Base-by-base conservation (phyloP, 1,140 invertebrate species). In the Sitodiplosis mosellana region DNA sequence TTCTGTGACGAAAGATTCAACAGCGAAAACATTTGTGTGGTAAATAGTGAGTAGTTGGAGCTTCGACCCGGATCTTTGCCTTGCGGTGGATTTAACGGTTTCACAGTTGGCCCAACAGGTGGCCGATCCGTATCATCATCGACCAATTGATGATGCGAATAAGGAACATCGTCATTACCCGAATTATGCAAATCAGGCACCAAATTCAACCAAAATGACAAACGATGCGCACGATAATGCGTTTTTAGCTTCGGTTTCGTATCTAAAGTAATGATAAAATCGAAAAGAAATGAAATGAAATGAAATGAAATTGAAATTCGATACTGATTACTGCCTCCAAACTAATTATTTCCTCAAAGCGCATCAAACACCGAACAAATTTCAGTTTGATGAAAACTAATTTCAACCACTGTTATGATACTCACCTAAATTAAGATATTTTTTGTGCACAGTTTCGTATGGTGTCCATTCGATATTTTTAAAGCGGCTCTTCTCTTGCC, bases 121-220 rank as follows among this genome's bases (percentile, higher is more conserved):
- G 65, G 1, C 60, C 68, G 37, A 65, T 65, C 20, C 63, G 55
- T 8, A 27, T 79, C 76, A 43, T 84, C 81, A 50, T 87, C 77
- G 33, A 83, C 77, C 1, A 95, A 70, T 48, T 88, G 77, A 67
- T 94, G 89, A 66, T 91, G 87, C 0, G 83, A 80, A 36, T 76
- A 73, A 7, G 83, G 85, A 17, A 88, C 84, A 57, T 87, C 86
- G 52, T 86, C 83, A 14, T 81, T 76, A 1, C 85, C 85, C 1
- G 85, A 85, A 56, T 82, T 78, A 58, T 97, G 91, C n/a, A 98
- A 73, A 61, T 93, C 89, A 3, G 93, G 93, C 37, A 98, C 87
- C 17, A 97, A 70, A 57, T 93, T 88, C 27, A 92, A 64, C 94
- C 94, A 98, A 64, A 97, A 92, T 1, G 90, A 94, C n/a, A 96